Evolutionary conservation across 1,140 invertebrate genomes (phyloP).

Genomic region (Neuroterus valhalla): DNA sequence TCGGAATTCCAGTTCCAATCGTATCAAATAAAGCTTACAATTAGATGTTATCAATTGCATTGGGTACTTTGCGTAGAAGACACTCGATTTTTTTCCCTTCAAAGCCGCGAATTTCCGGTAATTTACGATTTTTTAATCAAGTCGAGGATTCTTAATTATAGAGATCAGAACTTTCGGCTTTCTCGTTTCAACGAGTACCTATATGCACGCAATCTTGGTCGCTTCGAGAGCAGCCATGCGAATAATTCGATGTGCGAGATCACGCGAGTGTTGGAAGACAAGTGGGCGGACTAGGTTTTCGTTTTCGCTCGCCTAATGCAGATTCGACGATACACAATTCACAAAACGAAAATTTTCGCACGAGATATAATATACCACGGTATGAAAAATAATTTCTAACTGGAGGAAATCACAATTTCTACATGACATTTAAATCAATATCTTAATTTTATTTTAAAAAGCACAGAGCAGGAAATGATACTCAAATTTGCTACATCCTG

Average conservation of each 20-base stretch:
- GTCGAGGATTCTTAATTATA: too few relatives aligned
- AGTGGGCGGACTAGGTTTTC: slow-evolving; percentile 23
- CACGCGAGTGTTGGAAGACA: slow-evolving; percentile 20
- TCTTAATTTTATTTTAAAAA: too few relatives aligned
- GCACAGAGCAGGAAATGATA: too few relatives aligned
- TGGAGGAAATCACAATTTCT: not conserved
- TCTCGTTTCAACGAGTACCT: not conserved
- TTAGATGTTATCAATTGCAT: too few relatives aligned
- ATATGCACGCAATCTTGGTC: not conserved
- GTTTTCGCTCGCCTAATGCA: not conserved
- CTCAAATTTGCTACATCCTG: too few relatives aligned
- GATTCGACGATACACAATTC: not conserved
- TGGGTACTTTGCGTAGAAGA: too few relatives aligned
- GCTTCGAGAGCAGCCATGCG: slow-evolving; percentile 10
- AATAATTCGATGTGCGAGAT: slow-evolving; percentile 15
- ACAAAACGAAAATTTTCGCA: slow-evolving; percentile 14
- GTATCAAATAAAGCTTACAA: too few relatives aligned
- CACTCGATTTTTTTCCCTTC: too few relatives aligned
- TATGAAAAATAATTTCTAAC: slow-evolving; percentile 11
- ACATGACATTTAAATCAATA: too few relatives aligned
- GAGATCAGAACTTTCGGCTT: not conserved
- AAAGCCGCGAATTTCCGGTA: too few relatives aligned
- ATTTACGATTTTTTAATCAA: too few relatives aligned
- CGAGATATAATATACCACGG: not conserved
- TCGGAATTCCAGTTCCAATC: too few relatives aligned